Conservation (phyloP, 2,113 vertebrate genomes). For the Eclectus roratus region DNA sequence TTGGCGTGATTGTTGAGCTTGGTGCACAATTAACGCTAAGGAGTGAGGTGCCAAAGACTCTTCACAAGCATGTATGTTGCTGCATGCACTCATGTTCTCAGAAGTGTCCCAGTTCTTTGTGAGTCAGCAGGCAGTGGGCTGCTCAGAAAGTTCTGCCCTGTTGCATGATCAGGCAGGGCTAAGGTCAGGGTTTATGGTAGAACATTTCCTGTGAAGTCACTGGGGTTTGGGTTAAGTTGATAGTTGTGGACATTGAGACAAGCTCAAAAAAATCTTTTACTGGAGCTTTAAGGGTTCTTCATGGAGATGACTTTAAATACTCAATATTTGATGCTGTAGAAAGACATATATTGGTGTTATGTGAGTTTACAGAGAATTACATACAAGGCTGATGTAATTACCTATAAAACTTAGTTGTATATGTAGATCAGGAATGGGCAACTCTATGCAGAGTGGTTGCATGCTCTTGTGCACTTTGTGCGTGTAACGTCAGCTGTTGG, state of each 20-base stretch:
- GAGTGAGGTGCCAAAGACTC: not conserved
- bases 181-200: not conserved
- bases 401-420: not conserved
- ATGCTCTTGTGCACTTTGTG: not conserved
- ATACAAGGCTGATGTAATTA: not conserved
- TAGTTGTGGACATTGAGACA: not conserved
- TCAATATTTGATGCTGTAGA: not conserved
- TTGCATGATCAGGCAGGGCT: not conserved
- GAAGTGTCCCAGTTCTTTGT: not conserved
- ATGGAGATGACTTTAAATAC: not conserved
- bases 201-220: not conserved
- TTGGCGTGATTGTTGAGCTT: not conserved
- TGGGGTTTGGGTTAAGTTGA: not conserved
- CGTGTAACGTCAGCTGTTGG: not conserved
- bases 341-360: fast-evolving
- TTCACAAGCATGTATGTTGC: not conserved
- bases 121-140: not conserved
- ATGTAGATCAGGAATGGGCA: not conserved
- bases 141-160: not conserved
- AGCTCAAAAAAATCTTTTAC: not conserved
- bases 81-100: not conserved
- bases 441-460: not conserved
- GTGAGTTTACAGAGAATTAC: not conserved
- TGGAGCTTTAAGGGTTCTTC: not conserved
- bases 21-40: not conserved